Evolutionary conservation across 2,888 invertebrate species (phyloP), one percentile per base, ranked within the genome.

Genomic region (Limulus polyphemus): DNA sequence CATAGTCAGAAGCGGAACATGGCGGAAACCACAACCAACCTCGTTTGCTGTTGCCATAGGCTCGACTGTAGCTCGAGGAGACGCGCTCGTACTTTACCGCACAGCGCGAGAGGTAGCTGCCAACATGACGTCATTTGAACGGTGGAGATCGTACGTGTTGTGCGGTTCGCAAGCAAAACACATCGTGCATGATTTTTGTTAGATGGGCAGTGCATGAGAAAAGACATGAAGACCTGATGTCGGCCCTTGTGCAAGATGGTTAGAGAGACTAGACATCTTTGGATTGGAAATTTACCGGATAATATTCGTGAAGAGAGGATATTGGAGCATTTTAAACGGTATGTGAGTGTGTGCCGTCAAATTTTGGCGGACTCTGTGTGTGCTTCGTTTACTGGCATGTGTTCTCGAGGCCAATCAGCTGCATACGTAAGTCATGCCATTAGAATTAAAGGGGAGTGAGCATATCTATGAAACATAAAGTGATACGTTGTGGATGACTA

Each of bases 271-370:
- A 91, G 95, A 86, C 94, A 97, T 85, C 88, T 97, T 85, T 94
- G 94, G 92, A 93, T 97, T 87, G 95, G 94, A 87, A 95, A 94
- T 87, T 90, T 97, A 87, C 94, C 95, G 88, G 94, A 94, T 85
- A 93, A 91, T 84, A 90, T 92, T 84, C 89, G 91, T 79, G 93
- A 94, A 83, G 93, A 93, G 81, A 87, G 90, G 81, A 90, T 94
- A 83, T 85, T 88, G 83, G 92, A 93, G 82, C 90, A 91, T 83
- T 94, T 95, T 83, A 90, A 92, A 88, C 88, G 92, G 93, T 93
- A 85, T 84, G 80, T 68, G 62, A 67, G 68, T 32, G 32, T 32
- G 32, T 7, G 32, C 32, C 32, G 32, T 32, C 32, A 58, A 62
- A 55, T 67, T 64, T 68, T 67, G 67, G 67, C 68, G 64, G 67